These are phyloP conservation scores for Passer domesticus DNA, from an alignment of 2,113 vertebrate genomes.

Conservation along the genomic window DNA sequence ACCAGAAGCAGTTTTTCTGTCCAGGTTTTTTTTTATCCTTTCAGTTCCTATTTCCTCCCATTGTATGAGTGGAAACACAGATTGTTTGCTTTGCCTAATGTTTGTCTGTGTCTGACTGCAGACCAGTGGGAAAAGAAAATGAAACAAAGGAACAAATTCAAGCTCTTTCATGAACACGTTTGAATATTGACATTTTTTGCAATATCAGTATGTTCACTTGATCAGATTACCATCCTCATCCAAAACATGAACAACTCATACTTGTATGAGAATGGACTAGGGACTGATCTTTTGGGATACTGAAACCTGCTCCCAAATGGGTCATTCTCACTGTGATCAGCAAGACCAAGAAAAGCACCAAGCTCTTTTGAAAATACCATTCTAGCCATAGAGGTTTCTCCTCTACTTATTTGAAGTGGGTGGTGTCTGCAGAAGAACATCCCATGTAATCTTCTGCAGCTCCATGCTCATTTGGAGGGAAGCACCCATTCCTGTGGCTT, in stretches of 20 bases:
- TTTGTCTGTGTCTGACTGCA: slow-evolving; percentile 20
- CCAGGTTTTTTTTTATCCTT: not conserved
- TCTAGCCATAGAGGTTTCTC: not conserved
- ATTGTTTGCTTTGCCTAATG: slow-evolving; percentile 27
- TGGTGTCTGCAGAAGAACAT: not conserved
- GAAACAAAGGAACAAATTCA: slow-evolving; percentile 43
- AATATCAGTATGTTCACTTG: not conserved
- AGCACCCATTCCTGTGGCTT: not conserved
- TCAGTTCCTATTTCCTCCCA: slow-evolving; percentile 51
- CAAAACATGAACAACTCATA: not conserved
- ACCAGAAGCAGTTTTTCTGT: slow-evolving; percentile 13
- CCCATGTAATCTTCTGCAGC: not conserved
- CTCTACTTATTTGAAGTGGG: not conserved
- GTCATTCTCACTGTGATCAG: not conserved
- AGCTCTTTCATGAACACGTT: not conserved
- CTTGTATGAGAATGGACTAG: not conserved
- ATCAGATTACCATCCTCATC: not conserved
- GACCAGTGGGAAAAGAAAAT: slow-evolving; percentile 8
- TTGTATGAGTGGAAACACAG: slow-evolving; percentile 43
- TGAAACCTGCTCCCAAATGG: not conserved
- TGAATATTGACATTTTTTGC: not conserved
- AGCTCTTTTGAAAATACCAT: not conserved
- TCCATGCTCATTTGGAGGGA: not conserved
- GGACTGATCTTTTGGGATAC: not conserved
- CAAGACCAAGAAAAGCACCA: not conserved